phyloP scores from a whole-genome alignment of 2,797 vertebrate genomes.

The Cuniculus paca region DNA sequence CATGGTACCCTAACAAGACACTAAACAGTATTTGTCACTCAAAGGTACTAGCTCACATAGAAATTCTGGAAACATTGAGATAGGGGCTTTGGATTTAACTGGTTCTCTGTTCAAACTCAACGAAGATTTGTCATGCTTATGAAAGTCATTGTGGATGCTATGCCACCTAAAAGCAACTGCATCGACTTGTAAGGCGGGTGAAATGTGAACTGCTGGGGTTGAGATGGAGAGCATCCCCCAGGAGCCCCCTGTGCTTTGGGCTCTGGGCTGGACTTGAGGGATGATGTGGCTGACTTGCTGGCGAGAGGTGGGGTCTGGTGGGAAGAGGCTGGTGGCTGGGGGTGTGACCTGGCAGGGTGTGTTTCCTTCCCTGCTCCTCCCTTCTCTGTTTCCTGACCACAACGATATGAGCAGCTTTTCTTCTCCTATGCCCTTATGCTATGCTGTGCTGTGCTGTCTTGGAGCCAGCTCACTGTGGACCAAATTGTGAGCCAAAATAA shows the following conservation, averaged over 20 bases:
- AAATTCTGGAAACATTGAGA: constrained; percentile 16
- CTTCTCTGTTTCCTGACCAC: not conserved
- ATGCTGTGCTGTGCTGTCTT: not conserved
- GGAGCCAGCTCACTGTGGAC: not conserved
- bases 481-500: not conserved
- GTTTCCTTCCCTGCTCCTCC: not conserved
- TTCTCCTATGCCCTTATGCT: not conserved
- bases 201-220: not conserved
- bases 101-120: not conserved
- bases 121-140: not conserved
- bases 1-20: not conserved
- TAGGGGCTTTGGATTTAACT: not conserved
- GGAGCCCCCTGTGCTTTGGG: not conserved
- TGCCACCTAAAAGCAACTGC: not conserved
- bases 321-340: not conserved
- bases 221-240: not conserved
- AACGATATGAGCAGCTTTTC: not conserved
- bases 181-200: not conserved
- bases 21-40: not conserved
- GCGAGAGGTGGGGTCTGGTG: not conserved
- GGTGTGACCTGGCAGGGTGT: not conserved
- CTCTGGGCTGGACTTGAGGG: not conserved
- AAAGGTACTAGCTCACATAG: not conserved
- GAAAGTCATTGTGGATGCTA: not conserved
- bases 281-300: not conserved